Conservation (phyloP, 2,888 invertebrate species). For the Synergus gifuensis region DNA sequence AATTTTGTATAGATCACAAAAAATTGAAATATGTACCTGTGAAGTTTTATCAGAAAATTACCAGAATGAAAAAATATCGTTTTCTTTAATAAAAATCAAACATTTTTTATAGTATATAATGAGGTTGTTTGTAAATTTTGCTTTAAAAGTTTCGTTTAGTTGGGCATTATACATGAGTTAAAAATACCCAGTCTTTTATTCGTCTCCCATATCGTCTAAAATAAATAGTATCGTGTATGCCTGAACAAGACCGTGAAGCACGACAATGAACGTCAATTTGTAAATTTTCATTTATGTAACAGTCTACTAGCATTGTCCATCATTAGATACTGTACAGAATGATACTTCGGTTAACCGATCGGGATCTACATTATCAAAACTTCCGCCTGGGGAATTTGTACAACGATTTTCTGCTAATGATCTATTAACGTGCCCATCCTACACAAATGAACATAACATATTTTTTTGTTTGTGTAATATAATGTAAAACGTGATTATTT, state of each 20-base stretch:
- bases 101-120: neutral
- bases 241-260: neutral
- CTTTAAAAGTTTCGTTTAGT: neutral
- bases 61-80: no score
- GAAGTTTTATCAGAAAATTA: no score
- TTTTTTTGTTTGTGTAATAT: neutral
- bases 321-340: neutral
- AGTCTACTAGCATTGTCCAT: neutral
- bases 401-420: slow-evolving; percentile 13
- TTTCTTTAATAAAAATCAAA: no score
- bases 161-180: neutral
- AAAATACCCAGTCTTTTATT: neutral
- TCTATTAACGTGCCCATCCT: neutral
- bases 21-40: no score
- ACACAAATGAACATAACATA: neutral
- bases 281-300: slow-evolving; percentile 32
- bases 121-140: neutral
- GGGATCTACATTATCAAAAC: slow-evolving; percentile 9
- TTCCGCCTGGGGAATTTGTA: slow-evolving; percentile 16
- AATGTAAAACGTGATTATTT: no score
- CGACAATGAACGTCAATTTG: slow-evolving; percentile 1
- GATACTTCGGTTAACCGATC: neutral
- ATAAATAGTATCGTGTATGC: neutral
- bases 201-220: neutral
- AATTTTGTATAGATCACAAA: no score